Evolutionary conservation across 2,113 vertebrate genomes (phyloP).

Genomic region (Archilochus colubris): DNA sequence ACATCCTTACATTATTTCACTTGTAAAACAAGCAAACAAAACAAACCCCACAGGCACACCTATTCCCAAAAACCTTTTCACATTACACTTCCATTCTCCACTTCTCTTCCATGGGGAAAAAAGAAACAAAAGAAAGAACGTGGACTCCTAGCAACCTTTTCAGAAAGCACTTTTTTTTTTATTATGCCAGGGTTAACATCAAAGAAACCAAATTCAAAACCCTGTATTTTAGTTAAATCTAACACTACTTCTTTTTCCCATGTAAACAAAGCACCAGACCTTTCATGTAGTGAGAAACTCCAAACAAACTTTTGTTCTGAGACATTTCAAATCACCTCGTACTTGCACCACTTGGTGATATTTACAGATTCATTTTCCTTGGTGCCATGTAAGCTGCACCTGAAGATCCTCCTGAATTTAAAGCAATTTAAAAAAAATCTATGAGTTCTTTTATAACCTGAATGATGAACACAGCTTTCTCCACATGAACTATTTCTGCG

Average conservation of each 20-base stretch:
- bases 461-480: not conserved
- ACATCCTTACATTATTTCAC: not conserved
- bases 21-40: not conserved
- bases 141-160: not conserved
- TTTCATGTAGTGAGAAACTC: not conserved
- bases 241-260: not conserved
- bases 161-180: not conserved
- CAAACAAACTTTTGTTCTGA: not conserved
- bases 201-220: not conserved
- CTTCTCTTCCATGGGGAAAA: not conserved
- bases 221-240: not conserved
- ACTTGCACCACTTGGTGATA: not conserved
- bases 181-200: not conserved
- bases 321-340: not conserved
- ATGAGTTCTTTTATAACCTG: not conserved
- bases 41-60: accelerated
- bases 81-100: not conserved
- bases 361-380: not conserved
- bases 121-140: not conserved
- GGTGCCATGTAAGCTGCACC: not conserved
- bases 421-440: not conserved
- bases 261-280: accelerated
- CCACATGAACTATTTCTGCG: not conserved
- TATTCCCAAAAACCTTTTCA: not conserved
- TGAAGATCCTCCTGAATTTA: not conserved